phyloP scores from a whole-genome alignment of 2,888 invertebrate genomes.

The Ochropleura leucogaster region DNA sequence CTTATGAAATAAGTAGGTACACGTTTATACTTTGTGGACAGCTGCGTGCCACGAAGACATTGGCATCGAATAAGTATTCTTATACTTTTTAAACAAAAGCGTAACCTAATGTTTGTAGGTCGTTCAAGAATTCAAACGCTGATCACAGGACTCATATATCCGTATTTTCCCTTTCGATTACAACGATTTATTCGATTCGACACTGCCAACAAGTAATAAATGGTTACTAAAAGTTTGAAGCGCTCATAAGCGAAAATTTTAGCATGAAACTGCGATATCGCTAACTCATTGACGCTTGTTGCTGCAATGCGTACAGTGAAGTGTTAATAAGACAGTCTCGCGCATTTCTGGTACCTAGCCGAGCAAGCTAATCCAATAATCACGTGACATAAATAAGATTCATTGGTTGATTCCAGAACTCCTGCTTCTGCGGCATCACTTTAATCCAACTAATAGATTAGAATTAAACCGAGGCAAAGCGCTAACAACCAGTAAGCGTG shows the following conservation, averaged over 20 bases:
- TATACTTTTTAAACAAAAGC: background rate
- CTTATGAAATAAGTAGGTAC: background rate
- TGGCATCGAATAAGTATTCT: background rate
- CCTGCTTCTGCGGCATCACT: background rate
- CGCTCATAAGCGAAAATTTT: slow-evolving; percentile 28
- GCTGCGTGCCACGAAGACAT: background rate
- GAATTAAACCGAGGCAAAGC: background rate
- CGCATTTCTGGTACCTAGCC: background rate
- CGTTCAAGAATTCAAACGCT: background rate
- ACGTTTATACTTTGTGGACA: background rate
- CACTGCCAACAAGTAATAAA: background rate
- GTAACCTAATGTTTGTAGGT: background rate
- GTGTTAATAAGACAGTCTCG: background rate
- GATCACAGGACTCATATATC: background rate
- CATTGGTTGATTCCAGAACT: background rate
- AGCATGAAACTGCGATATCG: slow-evolving; percentile 34
- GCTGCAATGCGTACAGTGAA: slow-evolving; percentile 9
- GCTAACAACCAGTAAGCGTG: background rate
- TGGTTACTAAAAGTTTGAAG: slow-evolving; percentile 22
- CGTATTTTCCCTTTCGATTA: background rate
- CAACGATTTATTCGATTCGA: background rate
- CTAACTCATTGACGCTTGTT: slow-evolving; percentile 22
- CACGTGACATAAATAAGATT: background rate
- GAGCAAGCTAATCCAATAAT: background rate
- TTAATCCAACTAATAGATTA: background rate